A percentile compares a stretch with the other conserved stretches of the same genome.
Conservation (phyloP, 2,888 invertebrate species). For the Cataglyphis rosenhaueri region DNA sequence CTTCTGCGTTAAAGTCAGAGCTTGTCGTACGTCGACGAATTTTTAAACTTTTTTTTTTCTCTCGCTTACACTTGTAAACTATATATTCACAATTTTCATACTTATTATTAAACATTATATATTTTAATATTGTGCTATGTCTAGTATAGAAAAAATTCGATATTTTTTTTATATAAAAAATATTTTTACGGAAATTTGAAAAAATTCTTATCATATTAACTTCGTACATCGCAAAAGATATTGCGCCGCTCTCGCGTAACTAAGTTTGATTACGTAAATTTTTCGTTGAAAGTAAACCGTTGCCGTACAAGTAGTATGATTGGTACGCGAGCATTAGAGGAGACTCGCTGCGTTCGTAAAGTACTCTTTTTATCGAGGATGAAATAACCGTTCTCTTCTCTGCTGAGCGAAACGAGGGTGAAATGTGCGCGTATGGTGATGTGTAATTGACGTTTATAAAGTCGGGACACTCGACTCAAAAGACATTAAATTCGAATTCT, state of each 20-base stretch:
- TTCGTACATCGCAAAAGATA: neutral
- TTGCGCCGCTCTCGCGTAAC: neutral
- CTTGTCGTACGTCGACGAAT: neutral
- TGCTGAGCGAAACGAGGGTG: neutral
- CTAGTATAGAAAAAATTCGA: neutral
- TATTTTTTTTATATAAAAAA: neutral
- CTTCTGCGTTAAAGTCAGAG: conserved; percentile 44
- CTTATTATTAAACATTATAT: neutral
- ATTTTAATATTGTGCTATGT: neutral
- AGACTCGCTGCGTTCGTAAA: neutral
- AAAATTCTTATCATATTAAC: neutral
- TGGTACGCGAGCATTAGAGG: conserved; percentile 8
- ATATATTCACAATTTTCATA: neutral
- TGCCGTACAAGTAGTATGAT: conserved; percentile 11
- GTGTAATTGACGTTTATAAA: conserved; percentile 39
- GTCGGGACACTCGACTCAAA: neutral
- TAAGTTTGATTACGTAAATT: conserved; percentile 12
- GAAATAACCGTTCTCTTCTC: neutral
- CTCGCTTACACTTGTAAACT: neutral
- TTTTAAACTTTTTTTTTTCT: conserved; percentile 17
- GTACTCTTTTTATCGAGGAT: conserved; percentile 23
- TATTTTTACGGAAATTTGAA: neutral
- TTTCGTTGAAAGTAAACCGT: neutral
- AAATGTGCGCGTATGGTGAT: neutral
- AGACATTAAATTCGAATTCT: neutral